phyloP scores from a whole-genome alignment of 2,888 invertebrate species.

The Cabera pusaria region DNA sequence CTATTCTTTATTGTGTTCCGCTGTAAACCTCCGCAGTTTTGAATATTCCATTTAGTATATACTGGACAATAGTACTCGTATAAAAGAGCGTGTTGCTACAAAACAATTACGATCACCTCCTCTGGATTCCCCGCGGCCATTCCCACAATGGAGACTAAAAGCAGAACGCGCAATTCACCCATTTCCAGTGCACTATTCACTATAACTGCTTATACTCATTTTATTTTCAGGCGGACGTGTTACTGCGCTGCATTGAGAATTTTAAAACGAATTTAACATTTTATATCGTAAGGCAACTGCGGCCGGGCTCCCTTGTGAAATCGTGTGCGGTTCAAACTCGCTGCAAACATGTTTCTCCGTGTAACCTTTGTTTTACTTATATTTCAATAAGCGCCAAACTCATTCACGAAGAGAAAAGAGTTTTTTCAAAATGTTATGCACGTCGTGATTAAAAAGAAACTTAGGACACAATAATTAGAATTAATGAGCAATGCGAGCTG shows the following conservation, averaged over 20 bases:
- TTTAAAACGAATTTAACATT: slow-evolving; percentile 37
- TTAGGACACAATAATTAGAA: too few species aligned
- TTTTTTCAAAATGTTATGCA: too few species aligned
- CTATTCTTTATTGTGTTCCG: slow-evolving; percentile 13
- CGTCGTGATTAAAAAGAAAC: too few species aligned
- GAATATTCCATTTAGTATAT: slow-evolving; percentile 12
- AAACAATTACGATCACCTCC: slow-evolving; percentile 55
- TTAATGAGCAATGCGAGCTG: too few species aligned
- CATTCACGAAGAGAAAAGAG: slow-evolving; percentile 1
- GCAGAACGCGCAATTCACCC: slow-evolving; percentile 36
- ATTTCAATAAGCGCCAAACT: too few species aligned
- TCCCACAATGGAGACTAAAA: slow-evolving; percentile 38
- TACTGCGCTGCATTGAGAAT: slow-evolving; percentile 40
- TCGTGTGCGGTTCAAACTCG: too few species aligned
- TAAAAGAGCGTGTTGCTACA: slow-evolving; percentile 30
- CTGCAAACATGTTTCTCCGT: slow-evolving; percentile 6
- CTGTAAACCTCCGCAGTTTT: slow-evolving; percentile 10
- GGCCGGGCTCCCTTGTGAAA: too few species aligned
- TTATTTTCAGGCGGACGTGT: slow-evolving; percentile 51
- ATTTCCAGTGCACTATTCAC: slow-evolving; percentile 56
- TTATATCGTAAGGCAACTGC: slow-evolving; percentile 31
- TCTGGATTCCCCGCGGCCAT: slow-evolving; percentile 27
- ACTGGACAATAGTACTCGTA: slow-evolving; percentile 20
- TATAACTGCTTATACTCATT: slow-evolving; percentile 57
- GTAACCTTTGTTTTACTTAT: too few species aligned